Base-by-base conservation (phyloP, 2,113 vertebrate genomes). In the Drymodes brunneopygia region DNA sequence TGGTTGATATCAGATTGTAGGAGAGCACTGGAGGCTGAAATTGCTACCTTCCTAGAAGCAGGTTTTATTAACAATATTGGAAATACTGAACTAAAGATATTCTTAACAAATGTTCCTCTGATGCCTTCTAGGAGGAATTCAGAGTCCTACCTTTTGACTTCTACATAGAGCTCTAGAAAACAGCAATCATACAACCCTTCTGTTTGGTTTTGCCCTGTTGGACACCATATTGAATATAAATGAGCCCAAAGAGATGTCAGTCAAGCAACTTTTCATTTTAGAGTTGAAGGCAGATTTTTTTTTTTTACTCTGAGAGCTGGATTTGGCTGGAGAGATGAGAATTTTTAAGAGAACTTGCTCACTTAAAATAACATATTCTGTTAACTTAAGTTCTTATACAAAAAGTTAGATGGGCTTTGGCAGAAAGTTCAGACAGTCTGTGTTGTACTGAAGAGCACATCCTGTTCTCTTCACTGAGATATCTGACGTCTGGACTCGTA, bases 391-490 rank as follows among this genome's bases (percentile, higher is more conserved):
- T 58, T 74, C 57, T 65, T 62, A 27, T 8, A 53, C 29, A 62
- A 90, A 88, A 93, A 79, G 24, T 94, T 56, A 88, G 47, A 93
- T 87, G 38, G 64, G 58, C 31, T 95, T 95, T 96, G 94, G 90
- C 94, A 95, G 13, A 82, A 77, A 92, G 67, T 88, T 73, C 94
- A 93, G 87, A 83, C 92, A 71, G 90, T 80, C 88, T 81, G 69
- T 40, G 45, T 60, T 89, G 51, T 48, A 71, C 51, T 53, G 71
- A 88, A 86, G 35, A 95, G 92, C 90, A 94, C 92, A 81, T 90
- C 60, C 85, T 94, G 94, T 94, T 92, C 84, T 87, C 84, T 54
- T 29, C 12, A 48, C 47, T 54, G 47, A 62, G 78, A 45, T 82
- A 72, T 86, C 78, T 86, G 82, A 92, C 82, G 94, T 86, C 90